A percentile compares a stretch with the other conserved stretches of the same genome.
phyloP scores from a whole-genome alignment of 2,113 vertebrate genomes.

The Trinectes maculatus region DNA sequence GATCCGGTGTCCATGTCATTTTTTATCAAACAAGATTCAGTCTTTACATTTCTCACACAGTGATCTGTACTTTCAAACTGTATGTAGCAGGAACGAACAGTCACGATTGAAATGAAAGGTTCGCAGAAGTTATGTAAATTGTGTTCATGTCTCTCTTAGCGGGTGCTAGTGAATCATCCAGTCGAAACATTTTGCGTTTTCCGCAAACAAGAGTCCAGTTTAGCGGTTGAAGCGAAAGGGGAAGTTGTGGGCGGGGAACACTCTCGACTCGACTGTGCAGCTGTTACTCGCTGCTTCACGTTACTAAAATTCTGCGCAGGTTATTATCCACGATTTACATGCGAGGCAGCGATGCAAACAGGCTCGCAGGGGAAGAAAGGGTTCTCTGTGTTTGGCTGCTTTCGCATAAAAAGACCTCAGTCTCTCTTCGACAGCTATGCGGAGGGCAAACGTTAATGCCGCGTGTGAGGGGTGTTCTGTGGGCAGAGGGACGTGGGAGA shows the following conservation, averaged over 20 bases:
- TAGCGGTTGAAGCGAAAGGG: not conserved
- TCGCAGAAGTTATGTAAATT: not conserved
- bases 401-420: slow-evolving; percentile 22
- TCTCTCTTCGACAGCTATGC: slow-evolving; percentile 43
- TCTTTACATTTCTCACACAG: too few species aligned
- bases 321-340: slow-evolving; percentile 56
- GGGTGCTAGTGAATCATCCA: not conserved
- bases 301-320: slow-evolving; percentile 61
- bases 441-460: slow-evolving; percentile 3
- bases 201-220: not conserved
- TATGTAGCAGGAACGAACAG: too few species aligned
- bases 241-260: not conserved
- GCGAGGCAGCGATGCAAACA: slow-evolving; percentile 43
- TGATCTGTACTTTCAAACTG: too few species aligned
- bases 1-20: too few species aligned
- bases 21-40: too few species aligned
- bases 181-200: not conserved
- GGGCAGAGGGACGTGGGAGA: slow-evolving; percentile 51
- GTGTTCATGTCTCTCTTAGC: not conserved
- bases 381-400: not conserved
- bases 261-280: slow-evolving; percentile 42
- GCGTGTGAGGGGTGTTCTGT: slow-evolving; percentile 48
- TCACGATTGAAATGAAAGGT: not conserved
- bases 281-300: slow-evolving; percentile 65
- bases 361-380: slow-evolving; percentile 23